Conservation (phyloP, 2,888 invertebrate genomes). For the Noctua pronuba region DNA sequence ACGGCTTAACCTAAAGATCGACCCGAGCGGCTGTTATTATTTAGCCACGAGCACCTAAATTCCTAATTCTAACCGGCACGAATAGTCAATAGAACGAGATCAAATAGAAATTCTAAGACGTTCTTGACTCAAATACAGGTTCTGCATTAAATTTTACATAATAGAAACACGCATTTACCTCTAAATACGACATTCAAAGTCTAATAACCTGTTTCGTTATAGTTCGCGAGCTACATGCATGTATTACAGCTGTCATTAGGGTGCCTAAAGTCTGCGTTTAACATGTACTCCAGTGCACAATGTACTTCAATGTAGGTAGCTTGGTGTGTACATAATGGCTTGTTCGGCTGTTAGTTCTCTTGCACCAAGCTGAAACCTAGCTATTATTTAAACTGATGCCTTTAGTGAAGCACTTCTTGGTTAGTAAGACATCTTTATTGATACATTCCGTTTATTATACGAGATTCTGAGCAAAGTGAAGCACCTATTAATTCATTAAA, state of each 20-base stretch:
- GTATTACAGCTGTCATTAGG: constrained; percentile 55
- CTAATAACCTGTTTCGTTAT: constrained; percentile 42
- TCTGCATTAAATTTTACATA: constrained; percentile 25
- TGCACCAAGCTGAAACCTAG: constrained; percentile 52
- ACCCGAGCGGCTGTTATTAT: no score
- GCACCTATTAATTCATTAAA: constrained; percentile 4
- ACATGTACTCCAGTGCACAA: constrained; percentile 40
- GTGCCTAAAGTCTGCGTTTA: constrained; percentile 55
- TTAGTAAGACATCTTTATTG: constrained; percentile 41
- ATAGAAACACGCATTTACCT: constrained; percentile 21
- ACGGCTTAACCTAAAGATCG: no score
- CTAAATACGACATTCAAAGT: constrained; percentile 38
- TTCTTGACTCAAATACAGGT: not conserved
- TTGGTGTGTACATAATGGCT: constrained; percentile 51
- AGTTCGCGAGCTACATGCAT: constrained; percentile 36
- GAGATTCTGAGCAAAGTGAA: not conserved
- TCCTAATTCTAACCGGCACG: not conserved
- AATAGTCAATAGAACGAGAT: not conserved
- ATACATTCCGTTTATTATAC: constrained; percentile 19
- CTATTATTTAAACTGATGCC: constrained; percentile 55
- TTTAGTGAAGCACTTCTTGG: constrained; percentile 39
- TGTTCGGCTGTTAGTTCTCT: constrained; percentile 52
- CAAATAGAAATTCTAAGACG: constrained; percentile 4
- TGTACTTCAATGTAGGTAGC: constrained; percentile 25
- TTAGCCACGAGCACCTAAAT: no score